Evolutionary conservation across 92 coral and sea anemone species (phyloP), one percentile per base, ranked within the genome.

Genomic region (Desmophyllum pertusum): DNA sequence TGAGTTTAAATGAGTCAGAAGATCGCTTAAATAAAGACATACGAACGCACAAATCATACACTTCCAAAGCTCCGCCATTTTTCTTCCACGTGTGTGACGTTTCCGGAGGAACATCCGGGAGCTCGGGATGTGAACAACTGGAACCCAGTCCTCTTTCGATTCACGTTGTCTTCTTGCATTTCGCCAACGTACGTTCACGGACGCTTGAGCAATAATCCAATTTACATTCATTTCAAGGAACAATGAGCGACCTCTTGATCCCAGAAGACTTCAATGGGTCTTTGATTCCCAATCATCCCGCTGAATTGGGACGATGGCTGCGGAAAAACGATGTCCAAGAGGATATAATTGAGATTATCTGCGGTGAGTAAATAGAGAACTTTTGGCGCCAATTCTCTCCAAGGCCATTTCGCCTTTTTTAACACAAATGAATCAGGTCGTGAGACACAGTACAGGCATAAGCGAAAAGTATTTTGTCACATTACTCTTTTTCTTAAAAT

Each of bases 1-100:
- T 79, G 83, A 79, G 37, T 79, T 79, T n/a, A 79, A 62, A 38
- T 79, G 74, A 70, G 83, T 39, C 72, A 63, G 83, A 46, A 78
- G 69, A 61, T 68, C 69, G 42, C 31, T 68, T 79, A 62, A 79
- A 79, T 36, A 66, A 66, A 62, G 70, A 37, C 83, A 79, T 46
- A 37, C 62, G 30, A 79, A 62, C n/a, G 40, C 73, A 79, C 83
- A 79, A 6, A 79, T 21, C 73, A 59, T 62, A 37, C 73, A 62
- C 25, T 35, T 78, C 83, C 73, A 68, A 68, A 68, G 46, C 17
- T 10, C 21, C 46, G 48, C 45, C 25, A 36, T 66, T 33, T 66
- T 31, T 36, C 21, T 68, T 68, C 19, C 73, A 0, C 46, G 13
- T 15, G 29, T 37, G 48, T 68, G 48, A 68, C 73, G 31, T 5